Conservation (phyloP, 1,140 invertebrate genomes). For the Dendrolimus punctatus region DNA sequence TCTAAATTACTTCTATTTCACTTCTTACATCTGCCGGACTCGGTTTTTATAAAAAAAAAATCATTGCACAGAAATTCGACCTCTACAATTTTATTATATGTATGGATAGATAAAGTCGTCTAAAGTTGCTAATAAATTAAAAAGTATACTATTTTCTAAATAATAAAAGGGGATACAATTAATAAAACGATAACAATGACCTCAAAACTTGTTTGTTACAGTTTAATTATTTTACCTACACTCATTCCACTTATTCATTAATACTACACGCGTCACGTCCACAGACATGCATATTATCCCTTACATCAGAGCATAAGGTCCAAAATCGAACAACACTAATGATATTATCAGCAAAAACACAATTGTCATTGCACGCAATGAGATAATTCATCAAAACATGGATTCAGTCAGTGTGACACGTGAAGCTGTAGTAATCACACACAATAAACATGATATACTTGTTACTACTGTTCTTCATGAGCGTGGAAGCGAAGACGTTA, state of each 20-base stretch:
- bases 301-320: slow-evolving; percentile 8
- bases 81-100: too few species aligned
- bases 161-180: too few species aligned
- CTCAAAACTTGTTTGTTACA: slow-evolving; percentile 33
- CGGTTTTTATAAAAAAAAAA: too few species aligned
- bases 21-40: too few species aligned
- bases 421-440: background rate
- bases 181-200: slow-evolving; percentile 14
- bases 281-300: background rate
- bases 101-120: too few species aligned
- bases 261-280: background rate
- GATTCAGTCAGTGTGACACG: background rate
- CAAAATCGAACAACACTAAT: slow-evolving; percentile 10
- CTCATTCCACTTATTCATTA: slow-evolving; percentile 5
- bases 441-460: slow-evolving; percentile 2
- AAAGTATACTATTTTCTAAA: too few species aligned
- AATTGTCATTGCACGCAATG: slow-evolving; percentile 4
- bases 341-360: slow-evolving; percentile 5
- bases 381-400: slow-evolving; percentile 24
- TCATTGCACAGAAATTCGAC: too few species aligned
- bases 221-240: slow-evolving; percentile 21
- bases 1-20: too few species aligned
- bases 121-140: too few species aligned
- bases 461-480: slow-evolving; percentile 6
- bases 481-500: slow-evolving; percentile 28